Conservation (phyloP, 2,113 vertebrate genomes). For the Tapirus terrestris region DNA sequence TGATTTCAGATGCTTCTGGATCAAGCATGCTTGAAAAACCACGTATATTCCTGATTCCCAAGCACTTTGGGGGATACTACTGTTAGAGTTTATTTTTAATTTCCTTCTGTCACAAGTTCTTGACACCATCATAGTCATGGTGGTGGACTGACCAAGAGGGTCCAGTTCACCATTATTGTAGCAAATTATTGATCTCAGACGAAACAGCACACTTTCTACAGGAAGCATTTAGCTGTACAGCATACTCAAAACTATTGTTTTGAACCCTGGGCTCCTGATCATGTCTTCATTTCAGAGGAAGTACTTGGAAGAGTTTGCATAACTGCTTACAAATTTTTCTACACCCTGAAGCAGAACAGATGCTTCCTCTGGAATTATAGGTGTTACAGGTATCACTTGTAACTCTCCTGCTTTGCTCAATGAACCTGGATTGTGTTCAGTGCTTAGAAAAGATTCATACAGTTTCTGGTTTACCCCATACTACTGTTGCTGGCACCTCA, state of each 20-base stretch:
- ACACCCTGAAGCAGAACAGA: neutral
- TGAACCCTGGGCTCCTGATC: neutral
- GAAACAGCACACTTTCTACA: neutral
- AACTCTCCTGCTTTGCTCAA: neutral
- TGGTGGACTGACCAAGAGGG: neutral
- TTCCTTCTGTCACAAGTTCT: neutral
- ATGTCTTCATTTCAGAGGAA: slow-evolving; percentile 25
- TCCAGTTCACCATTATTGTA: neutral
- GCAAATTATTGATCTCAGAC: neutral
- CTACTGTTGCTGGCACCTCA: neutral
- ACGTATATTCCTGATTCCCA: neutral
- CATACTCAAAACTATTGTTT: neutral
- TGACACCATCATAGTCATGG: neutral
- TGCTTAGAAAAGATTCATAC: neutral
- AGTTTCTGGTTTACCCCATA: neutral
- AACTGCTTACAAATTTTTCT: neutral
- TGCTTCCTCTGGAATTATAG: neutral
- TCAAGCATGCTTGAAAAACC: neutral
- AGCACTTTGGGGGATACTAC: neutral
- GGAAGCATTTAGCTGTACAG: neutral
- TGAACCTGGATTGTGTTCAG: neutral
- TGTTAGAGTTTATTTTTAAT: neutral
- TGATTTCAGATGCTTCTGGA: neutral
- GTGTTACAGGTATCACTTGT: neutral
- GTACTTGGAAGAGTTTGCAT: neutral